Percentiles rank a stretch among this genome's conserved stretches.
These are phyloP conservation scores for Isoperla grammatica DNA, from an alignment of 2,888 invertebrate genomes.

Conservation along the genomic window DNA sequence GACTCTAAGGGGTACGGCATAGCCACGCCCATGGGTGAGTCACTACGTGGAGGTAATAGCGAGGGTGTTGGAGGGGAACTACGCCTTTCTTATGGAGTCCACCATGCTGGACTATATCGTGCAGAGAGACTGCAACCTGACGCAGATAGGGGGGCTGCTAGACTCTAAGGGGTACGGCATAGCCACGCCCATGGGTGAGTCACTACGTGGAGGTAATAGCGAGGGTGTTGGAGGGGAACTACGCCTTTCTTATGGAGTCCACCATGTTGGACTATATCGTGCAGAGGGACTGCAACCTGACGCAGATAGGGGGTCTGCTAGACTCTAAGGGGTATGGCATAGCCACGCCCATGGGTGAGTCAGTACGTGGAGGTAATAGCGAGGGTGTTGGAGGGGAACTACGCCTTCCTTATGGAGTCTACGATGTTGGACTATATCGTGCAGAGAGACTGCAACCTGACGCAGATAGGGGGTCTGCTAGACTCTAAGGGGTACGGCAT, in stretches of 20 bases:
- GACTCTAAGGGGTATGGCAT: constrained; percentile 78
- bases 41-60: constrained; percentile 69
- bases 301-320: constrained; percentile 77
- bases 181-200: constrained; percentile 57
- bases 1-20: constrained; percentile 78
- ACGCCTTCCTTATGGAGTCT: constrained; percentile 87
- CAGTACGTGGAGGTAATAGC: constrained; percentile 73
- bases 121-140: constrained; percentile 76
- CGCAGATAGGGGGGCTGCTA: constrained; percentile 77
- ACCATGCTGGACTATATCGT: constrained; percentile 80
- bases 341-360: constrained; percentile 57
- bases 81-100: constrained; percentile 87
- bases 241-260: constrained; percentile 87
- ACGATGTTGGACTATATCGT: constrained; percentile 80
- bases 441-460: constrained; percentile 76
- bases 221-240: constrained; percentile 68
- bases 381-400: constrained; percentile 68
- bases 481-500: constrained; percentile 78
- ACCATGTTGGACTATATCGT: constrained; percentile 80
- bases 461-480: constrained; percentile 77
- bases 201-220: constrained; percentile 65
- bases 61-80: constrained; percentile 68
- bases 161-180: constrained; percentile 78
- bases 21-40: constrained; percentile 57
- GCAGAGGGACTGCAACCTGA: constrained; percentile 76